Evolutionary conservation across 2,797 vertebrate genomes (phyloP), one percentile per base, ranked within the genome.

Genomic region (Cossypha heuglini): DNA sequence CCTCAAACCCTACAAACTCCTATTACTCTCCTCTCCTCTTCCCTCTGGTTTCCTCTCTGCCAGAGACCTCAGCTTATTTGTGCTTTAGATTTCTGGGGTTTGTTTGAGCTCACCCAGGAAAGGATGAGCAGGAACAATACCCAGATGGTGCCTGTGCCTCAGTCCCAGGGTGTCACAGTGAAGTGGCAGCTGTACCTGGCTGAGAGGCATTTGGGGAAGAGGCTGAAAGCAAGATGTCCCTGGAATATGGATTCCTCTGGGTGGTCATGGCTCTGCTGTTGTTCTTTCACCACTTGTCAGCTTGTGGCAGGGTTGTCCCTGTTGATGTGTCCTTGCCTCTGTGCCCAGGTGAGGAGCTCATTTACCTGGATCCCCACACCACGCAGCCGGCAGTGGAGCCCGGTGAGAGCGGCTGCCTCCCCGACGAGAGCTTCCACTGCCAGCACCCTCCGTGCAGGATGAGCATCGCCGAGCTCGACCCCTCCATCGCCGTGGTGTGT

Each of bases 281-380:
- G 1, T 22, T 51, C 31, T 38, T 69, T 24, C 35, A 24, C n/a
- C 4, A 4, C 38, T 45, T 22, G 21, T 46, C 45, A 49, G 1
- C 17, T 33, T 22, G 13, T 77, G 62, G 42, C 7, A 0, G 10
- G 10, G 35, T 52, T 77, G 45, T 54, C 26, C 15, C 55, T 28
- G 24, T 5, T 91, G 51, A 92, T 54, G 16, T 72, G 31, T 89
- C 24, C 35, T 58, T 52, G 15, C 42, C 31, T 16, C 17, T 92
- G 16, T 68, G 9, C 62, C 45, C 97, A 99, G 99, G 99, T 59
- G 99, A 99, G 94, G 99, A 99, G 74, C 98, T 99, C 73, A 99
- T 99, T 94, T 99, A 99, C 96, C 97, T 99, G 97, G 99, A 99
- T 92, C 99, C 99, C 6, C 99, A 99, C 96, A 99, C 99, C 26